Base-by-base conservation (phyloP, 2,888 invertebrate genomes). In the Crocallis elinguaria region DNA sequence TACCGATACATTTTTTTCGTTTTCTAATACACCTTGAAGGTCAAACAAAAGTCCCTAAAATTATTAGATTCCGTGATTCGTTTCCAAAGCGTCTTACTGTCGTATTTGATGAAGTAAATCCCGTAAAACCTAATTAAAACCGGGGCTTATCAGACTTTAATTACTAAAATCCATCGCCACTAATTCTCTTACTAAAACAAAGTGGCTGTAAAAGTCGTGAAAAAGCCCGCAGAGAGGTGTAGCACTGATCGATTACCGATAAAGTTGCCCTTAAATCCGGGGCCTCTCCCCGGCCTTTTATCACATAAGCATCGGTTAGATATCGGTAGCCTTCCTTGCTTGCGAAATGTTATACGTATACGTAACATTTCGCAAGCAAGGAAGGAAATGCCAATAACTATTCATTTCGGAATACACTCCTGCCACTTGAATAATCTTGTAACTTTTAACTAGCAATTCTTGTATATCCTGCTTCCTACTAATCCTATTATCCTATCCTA, bases 261-360 rank as follows among this genome's bases (percentile, higher is more conserved):
- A 49, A 49, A 43, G 38, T 44, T 27, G 30, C 1, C 43, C 25
- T 17, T 38, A 42, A 45, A 42, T 21, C 44, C 5, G 29, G 37
- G 32, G 27, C 27, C 38, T 51, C 33, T n/a, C n/a, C n/a, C n/a
- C n/a, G n/a, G n/a, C 12, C 19, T 49, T 54, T 49, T 48, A 53
- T 48, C 43, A 27, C 39, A 44, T 54, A 54, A 54, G 53, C 53
- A n/a, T 53, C 30, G 37, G 53, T 32, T 6, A 48, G 48, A 38
- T 33, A 43, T 33, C 27, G 19, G 37, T 14, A 8, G 8, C 13
- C 38, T 7, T 44, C 37, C 37, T 14, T 16, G 23, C 32, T 33
- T 33, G 27, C 44, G 33, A 12, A 37, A 29, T 37, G 25, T 44
- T 37, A 9, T n/a, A 25, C 25, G 25, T 25, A n/a, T 25, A 25